These are phyloP conservation scores for Microcebus ravelobensis DNA, from an alignment of 2,113 vertebrate species.

Conservation along the genomic window DNA sequence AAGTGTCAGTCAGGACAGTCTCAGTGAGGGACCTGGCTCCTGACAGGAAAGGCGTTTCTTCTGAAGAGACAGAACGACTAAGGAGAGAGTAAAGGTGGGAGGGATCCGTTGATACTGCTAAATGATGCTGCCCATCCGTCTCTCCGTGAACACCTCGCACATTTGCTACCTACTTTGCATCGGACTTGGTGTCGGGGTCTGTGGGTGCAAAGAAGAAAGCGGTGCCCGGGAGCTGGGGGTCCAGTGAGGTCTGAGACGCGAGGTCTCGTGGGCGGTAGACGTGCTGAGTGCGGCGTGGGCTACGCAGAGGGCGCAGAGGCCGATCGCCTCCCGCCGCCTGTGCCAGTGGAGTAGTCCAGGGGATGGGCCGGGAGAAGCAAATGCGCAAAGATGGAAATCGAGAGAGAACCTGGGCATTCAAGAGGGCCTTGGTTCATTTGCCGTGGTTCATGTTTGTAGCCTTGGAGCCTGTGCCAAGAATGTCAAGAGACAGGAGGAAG, in stretches of 20 bases:
- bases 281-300: background rate
- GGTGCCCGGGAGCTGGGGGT: background rate
- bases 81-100: background rate
- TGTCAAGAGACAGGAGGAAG: background rate
- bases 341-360: too few species aligned
- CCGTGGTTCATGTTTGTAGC: background rate
- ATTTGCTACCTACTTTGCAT: background rate
- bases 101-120: background rate
- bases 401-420: background rate
- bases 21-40: background rate
- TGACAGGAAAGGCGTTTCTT: background rate
- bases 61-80: background rate
- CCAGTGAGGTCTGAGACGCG: rapidly evolving
- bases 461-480: background rate
- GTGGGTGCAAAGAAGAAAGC: background rate
- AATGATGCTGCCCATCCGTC: background rate
- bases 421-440: background rate
- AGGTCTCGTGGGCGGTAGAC: background rate
- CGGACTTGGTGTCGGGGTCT: background rate
- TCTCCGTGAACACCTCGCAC: background rate
- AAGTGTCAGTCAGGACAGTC: background rate
- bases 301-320: background rate
- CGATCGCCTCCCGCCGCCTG: background rate
- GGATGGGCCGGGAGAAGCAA: background rate
- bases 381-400: background rate